A percentile compares a stretch with the other conserved stretches of the same genome.
Conservation (phyloP, 2,113 vertebrate genomes). For the Centropus bengalensis region DNA sequence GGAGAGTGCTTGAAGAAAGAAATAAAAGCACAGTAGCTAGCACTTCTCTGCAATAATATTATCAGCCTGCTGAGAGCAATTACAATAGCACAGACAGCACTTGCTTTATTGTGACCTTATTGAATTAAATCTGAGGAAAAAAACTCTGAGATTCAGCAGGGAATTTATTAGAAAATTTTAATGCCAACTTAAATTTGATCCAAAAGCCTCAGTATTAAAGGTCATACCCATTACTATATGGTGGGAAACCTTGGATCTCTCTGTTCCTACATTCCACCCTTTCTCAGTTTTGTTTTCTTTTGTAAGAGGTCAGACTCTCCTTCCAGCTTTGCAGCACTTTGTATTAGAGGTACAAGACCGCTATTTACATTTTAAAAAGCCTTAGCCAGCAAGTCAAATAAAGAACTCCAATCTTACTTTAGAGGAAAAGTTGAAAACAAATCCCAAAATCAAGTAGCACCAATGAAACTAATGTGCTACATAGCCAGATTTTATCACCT, state of each 20-base stretch:
- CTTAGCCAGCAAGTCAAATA: slow-evolving; percentile 9
- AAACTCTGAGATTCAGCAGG: slow-evolving; percentile 52
- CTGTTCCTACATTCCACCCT: neutral
- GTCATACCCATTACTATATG: slow-evolving; percentile 62
- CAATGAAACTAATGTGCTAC: neutral
- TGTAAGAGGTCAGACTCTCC: slow-evolving; percentile 14
- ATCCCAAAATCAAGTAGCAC: neutral
- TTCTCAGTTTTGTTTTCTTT: slow-evolving; percentile 23
- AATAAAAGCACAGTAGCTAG: slow-evolving; percentile 55
- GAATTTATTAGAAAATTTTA: slow-evolving; percentile 76
- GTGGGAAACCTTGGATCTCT: slow-evolving; percentile 36
- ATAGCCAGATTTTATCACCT: neutral
- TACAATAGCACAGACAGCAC: slow-evolving; percentile 64
- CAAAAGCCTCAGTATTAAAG: slow-evolving; percentile 67
- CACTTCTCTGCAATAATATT: slow-evolving; percentile 58
- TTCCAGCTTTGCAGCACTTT: neutral
- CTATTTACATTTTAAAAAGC: slow-evolving; percentile 35
- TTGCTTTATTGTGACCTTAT: slow-evolving; percentile 72
- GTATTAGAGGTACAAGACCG: neutral
- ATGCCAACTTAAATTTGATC: slow-evolving; percentile 69
- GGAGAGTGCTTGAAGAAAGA: slow-evolving; percentile 36
- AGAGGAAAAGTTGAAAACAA: neutral
- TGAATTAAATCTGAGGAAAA: slow-evolving; percentile 64
- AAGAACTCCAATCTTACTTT: neutral
- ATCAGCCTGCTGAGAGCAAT: slow-evolving; percentile 75